Percentiles rank a stretch among this genome's conserved stretches.
Evolutionary conservation across 2,113 vertebrate genomes (phyloP).

Genomic region (Syngnathus typhle): DNA sequence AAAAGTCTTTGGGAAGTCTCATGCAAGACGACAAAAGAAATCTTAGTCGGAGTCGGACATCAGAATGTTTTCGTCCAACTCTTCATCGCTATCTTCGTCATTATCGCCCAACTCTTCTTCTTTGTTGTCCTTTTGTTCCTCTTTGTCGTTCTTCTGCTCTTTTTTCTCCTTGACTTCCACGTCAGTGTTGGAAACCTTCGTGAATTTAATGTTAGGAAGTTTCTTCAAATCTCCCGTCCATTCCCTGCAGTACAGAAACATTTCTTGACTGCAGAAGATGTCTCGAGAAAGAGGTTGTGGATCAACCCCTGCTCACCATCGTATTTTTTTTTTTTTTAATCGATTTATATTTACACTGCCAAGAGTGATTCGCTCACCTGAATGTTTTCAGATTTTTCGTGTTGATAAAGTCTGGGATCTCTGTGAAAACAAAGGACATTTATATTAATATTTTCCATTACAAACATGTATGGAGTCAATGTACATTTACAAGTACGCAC

Average conservation of each 20-base stretch:
- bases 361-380: conserved; percentile 65
- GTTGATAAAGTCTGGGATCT: conserved; percentile 93
- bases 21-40: not conserved
- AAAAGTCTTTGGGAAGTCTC: conserved; percentile 3
- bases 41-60: conserved; percentile 39
- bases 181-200: conserved; percentile 76
- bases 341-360: no score
- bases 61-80: conserved; percentile 15
- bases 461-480: not conserved
- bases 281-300: no score
- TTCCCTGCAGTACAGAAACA: conserved; percentile 66
- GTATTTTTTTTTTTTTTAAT: no score
- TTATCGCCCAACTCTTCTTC: conserved; percentile 11
- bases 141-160: conserved; percentile 37
- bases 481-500: conserved; percentile 55
- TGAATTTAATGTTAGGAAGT: conserved; percentile 90
- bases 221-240: conserved; percentile 92
- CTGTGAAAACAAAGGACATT: conserved; percentile 48
- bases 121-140: conserved; percentile 8
- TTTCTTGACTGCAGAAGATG: not conserved
- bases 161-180: conserved; percentile 42
- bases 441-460: not conserved
- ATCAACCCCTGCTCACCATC: no score
- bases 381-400: conserved; percentile 82
- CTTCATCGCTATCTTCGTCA: conserved; percentile 28